phyloP scores from a whole-genome alignment of 2,797 vertebrate species.

The Brotula barbata region DNA sequence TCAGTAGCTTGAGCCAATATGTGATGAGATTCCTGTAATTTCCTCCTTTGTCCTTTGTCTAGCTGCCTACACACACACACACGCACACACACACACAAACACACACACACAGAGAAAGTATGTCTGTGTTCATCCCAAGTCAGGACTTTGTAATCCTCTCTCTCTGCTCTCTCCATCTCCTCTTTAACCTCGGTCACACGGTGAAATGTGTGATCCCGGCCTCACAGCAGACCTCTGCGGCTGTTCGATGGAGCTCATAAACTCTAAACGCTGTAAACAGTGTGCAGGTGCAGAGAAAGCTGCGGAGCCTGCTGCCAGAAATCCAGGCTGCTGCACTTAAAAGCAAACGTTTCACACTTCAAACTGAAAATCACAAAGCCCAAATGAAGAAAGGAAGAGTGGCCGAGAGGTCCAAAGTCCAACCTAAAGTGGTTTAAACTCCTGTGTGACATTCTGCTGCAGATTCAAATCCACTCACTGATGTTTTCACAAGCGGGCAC shows the following conservation, averaged over 20 bases:
- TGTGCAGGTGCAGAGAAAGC: background rate
- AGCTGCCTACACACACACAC: background rate
- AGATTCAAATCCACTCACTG: no score
- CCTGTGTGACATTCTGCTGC: no score
- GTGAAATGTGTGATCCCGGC: conserved; percentile 30
- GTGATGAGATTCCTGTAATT: background rate
- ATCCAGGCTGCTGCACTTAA: conserved; percentile 21
- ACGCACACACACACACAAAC: conserved; percentile 1
- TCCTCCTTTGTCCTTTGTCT: background rate
- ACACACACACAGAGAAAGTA: background rate
- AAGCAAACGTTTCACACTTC: conserved; percentile 20
- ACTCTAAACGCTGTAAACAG: conserved; percentile 32
- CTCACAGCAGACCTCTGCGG: conserved; percentile 19
- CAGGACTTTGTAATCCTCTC: conserved; percentile 50
- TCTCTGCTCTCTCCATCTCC: conserved; percentile 46
- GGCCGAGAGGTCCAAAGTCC: background rate
- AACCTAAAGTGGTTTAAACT: background rate
- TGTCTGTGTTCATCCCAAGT: conserved; percentile 27
- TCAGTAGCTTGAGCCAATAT: background rate
- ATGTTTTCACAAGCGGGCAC: no score
- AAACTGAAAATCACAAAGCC: conserved; percentile 18
- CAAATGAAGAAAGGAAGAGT: background rate
- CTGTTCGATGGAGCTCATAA: conserved; percentile 22
- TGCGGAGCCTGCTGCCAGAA: conserved; percentile 23
- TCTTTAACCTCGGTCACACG: conserved; percentile 37